Conservation (phyloP, 2,113 vertebrate species). For the Boleophthalmus pectinirostris region DNA sequence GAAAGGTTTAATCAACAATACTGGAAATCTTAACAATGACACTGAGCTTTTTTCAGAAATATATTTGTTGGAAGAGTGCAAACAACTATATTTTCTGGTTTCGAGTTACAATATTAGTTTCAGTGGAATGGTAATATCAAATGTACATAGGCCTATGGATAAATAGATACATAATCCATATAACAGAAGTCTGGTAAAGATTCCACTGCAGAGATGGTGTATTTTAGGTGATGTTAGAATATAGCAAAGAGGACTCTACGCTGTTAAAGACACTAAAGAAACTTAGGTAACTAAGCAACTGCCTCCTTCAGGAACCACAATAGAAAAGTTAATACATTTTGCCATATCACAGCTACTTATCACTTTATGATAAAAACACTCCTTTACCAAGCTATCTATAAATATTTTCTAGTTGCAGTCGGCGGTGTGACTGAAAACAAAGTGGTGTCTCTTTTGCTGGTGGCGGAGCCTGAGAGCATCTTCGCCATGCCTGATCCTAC, state of each 20-base stretch:
- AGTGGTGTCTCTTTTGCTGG: conserved; percentile 94
- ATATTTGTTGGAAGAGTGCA: neutral
- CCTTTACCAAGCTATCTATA: neutral
- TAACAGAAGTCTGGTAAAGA: neutral
- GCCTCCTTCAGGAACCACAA: neutral
- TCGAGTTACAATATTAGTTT: neutral
- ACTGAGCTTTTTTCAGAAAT: neutral
- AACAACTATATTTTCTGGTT: neutral
- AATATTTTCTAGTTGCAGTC: conserved; percentile 42
- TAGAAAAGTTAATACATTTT: neutral
- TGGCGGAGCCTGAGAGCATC: conserved; percentile 96
- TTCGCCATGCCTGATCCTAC: conserved; percentile 98
- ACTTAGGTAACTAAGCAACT: neutral
- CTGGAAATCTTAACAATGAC: neutral
- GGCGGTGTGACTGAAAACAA: conserved; percentile 87
- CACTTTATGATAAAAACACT: too few species aligned
- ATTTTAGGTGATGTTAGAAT: neutral
- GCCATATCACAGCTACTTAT: neutral
- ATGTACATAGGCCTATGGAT: neutral
- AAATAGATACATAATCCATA: neutral
- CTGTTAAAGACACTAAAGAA: neutral
- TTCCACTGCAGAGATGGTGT: neutral
- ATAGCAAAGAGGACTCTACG: neutral
- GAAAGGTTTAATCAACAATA: neutral
- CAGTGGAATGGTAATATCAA: neutral